Base-by-base conservation (phyloP, 2,113 vertebrate species). In the Ptychochromis oligacanthus region DNA sequence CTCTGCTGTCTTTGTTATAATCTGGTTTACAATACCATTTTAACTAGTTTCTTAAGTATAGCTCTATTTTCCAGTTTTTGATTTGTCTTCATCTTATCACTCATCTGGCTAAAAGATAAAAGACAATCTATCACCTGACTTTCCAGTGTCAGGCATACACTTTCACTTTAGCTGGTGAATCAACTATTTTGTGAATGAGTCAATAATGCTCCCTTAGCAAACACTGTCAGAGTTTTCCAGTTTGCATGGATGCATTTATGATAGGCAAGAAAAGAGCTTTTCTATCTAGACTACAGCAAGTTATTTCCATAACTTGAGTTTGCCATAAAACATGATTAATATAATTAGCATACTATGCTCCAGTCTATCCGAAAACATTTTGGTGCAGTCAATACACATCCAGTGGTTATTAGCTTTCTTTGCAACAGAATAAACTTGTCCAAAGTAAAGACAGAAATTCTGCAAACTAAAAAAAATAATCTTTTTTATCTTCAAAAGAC, bases 401-500 rank as follows among this genome's bases (percentile, higher is more conserved):
- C 20, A 2, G 13, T 55, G 46, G 28, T 62, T 36, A 20, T 67
- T 28, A 57, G 46, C 17, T n/a, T 52, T 60, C 46, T 80, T 64
- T 75, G 9, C 34, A 36, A 20, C 26, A 6, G 24, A 60, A 46
- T 60, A 26, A 28, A 79, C 64, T 43, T 70, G 70, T 46, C 10
- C 62, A 70, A 49, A 77, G 36, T 55, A n/a, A 56, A 72, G 5
- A 31, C 7, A 6, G 28, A 59, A 67, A 46, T 18, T 78, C 8
- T 31, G 11, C 22, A 40, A 80, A 40, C 18, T 15, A 38, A 36
- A 78, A 77, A 12, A 28, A 70, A 31, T 31, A 43, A n/a, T 15
- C 11, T n/a, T 77, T 77, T 67, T 36, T n/a, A 43, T 75, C 57
- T 59, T 77, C 7, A 81, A 67, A 86, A 26, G 34, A 40, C 79